Evolutionary conservation across 2,888 invertebrate genomes (phyloP).

Genomic region (Agrilus cyanescens): DNA sequence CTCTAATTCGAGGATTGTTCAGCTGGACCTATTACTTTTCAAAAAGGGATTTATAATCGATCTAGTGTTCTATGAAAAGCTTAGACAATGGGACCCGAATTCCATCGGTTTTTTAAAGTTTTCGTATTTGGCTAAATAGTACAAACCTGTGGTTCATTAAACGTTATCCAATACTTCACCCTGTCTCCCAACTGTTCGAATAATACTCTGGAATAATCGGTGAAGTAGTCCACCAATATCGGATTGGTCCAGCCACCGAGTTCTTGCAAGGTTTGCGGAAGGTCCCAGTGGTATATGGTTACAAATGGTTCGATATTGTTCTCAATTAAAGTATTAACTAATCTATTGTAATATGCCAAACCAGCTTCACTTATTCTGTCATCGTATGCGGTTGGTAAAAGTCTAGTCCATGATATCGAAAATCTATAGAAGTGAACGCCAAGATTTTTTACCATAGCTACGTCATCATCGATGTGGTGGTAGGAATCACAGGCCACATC

Average conservation of each 20-base stretch:
- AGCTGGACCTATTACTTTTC: no score
- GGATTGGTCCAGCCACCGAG: conserved; percentile 59
- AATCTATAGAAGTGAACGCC: conserved; percentile 22
- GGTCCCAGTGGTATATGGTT: conserved; percentile 61
- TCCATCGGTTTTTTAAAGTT: no score
- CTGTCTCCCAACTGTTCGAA: conserved; percentile 49
- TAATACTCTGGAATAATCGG: conserved; percentile 50
- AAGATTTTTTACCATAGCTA: conserved; percentile 10
- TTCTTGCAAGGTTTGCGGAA: conserved; percentile 52
- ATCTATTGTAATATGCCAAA: conserved; percentile 36
- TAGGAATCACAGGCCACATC: no score
- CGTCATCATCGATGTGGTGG: conserved; percentile 1
- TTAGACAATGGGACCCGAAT: no score
- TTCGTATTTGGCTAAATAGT: no score
- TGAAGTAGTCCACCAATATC: conserved; percentile 50
- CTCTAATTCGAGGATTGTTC: no score
- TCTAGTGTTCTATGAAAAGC: no score
- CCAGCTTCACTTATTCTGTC: conserved; percentile 29
- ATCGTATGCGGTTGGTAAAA: conserved; percentile 35
- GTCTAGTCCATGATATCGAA: conserved; percentile 37
- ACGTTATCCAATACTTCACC: conserved; percentile 60
- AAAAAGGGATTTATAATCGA: no score
- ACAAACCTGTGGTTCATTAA: conserved; percentile 55
- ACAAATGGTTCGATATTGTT: conserved; percentile 59
- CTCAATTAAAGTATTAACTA: conserved; percentile 36